Base-by-base conservation (phyloP, 2,113 vertebrate species). In the Danionella cerebrum region DNA sequence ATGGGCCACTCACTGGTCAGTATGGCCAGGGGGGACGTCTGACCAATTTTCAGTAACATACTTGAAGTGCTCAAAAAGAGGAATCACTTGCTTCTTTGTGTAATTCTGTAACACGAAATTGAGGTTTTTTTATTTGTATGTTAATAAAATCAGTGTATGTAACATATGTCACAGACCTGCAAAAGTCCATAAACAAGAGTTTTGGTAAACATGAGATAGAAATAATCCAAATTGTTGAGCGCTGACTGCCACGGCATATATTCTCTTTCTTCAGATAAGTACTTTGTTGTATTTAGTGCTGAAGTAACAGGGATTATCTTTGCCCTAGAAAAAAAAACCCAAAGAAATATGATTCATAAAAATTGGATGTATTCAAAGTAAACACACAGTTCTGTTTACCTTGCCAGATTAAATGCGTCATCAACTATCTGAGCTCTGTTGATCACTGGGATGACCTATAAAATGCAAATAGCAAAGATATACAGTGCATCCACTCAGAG, bases 201-300 rank as follows among this genome's bases (percentile, higher is more conserved):
- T 73, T 94, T 91, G 55, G 97, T 93, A 0, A 98, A 92, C 94
- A 98, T 95, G 69, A 91, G 86, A 76, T 80, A 74, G 76, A 90
- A 91, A 84, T 93, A 95, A 18, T 65, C 45, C 3, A 97, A 85
- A 77, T 87, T 94, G 68, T 13, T 81, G 51, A 96, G 76, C 0
- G 93, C 91, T 0, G 92, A 88, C 57, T 87, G 5, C 96, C 95
- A 98, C 25, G 95, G 95, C 69, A 97, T 85, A 80, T 94, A 98
- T 1, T 78, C 86, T 0, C 0, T 82, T 78, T 98, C 95, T 0
- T 0, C 0, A 1, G 0, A 7, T 80, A 98, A 82, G 82, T 94
- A 98, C 67, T 45, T 82, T 0, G 94, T 98, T 2, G 89, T 93
- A 42, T 3, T 41, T 79, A 98, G 77, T 0, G 95, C 94, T 79